Percentiles rank a stretch among this genome's conserved stretches.
phyloP scores from a whole-genome alignment of 2,797 vertebrate genomes.

The Eulemur coronatus region DNA sequence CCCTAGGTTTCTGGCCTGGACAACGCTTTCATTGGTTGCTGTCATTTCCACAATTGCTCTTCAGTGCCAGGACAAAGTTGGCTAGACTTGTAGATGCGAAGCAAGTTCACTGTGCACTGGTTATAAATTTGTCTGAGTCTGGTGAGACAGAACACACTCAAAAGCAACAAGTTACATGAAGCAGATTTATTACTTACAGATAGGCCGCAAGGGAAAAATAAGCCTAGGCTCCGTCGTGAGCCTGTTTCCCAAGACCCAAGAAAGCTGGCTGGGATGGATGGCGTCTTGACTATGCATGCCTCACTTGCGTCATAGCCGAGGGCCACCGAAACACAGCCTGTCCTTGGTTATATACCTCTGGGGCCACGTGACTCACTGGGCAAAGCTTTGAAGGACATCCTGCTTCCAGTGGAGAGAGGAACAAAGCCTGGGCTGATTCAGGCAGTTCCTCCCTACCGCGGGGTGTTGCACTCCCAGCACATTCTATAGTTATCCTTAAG shows the following conservation, averaged over 20 bases:
- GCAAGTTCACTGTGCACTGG: background rate
- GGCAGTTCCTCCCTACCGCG: background rate
- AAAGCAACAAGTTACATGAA: background rate
- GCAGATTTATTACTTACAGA: background rate
- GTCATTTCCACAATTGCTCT: slow-evolving; percentile 4
- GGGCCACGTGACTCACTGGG: background rate
- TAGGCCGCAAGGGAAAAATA: background rate
- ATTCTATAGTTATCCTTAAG: background rate
- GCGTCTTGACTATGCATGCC: background rate
- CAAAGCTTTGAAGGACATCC: background rate
- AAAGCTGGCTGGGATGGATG: background rate
- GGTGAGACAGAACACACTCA: background rate
- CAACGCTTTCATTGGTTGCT: background rate
- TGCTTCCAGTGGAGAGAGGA: background rate
- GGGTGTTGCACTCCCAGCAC: background rate
- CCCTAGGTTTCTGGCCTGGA: background rate
- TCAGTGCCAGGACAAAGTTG: background rate
- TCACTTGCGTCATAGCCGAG: background rate
- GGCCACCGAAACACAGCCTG: background rate
- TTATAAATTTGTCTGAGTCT: background rate
- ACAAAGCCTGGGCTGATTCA: background rate
- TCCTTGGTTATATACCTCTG: background rate
- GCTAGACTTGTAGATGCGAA: background rate
- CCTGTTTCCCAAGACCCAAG: background rate
- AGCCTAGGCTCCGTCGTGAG: background rate